Conservation (phyloP, 1,140 invertebrate species). For the Lordiphosa collinella region DNA sequence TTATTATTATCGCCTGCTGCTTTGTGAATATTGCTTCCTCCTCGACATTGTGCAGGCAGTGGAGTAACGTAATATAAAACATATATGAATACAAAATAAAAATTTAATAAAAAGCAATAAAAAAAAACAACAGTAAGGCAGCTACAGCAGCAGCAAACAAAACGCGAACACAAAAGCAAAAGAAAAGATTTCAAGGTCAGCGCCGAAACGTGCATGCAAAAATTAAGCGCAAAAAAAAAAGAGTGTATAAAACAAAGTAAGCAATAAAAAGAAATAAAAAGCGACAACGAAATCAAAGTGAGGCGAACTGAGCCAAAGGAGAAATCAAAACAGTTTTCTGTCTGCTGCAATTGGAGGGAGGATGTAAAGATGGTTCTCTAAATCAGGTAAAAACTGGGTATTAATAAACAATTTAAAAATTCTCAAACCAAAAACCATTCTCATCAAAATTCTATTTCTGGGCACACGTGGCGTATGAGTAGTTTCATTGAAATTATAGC, state of each 20-base stretch:
- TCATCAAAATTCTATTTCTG: too few relatives aligned
- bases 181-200: conserved; percentile 76
- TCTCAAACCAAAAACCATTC: too few relatives aligned
- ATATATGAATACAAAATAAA: conserved; percentile 24
- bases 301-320: conserved; percentile 49
- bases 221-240: conserved; percentile 64
- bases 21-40: conserved; percentile 63
- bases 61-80: conserved; percentile 61
- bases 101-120: conserved; percentile 48
- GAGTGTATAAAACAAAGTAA: conserved; percentile 51
- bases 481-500: too few relatives aligned
- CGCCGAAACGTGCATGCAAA: conserved; percentile 76
- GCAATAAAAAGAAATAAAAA: conserved; percentile 31
- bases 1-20: conserved; percentile 45
- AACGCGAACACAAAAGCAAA: conserved; percentile 54
- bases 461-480: too few relatives aligned
- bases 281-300: conserved; percentile 15
- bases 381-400: too few relatives aligned
- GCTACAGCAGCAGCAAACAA: conserved; percentile 2
- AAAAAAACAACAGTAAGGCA: conserved; percentile 17
- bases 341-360: too few relatives aligned
- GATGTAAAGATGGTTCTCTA: too few relatives aligned
- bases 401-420: too few relatives aligned
- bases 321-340: conserved; percentile 37
- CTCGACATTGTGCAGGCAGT: conserved; percentile 36